Conservation (phyloP, 2,797 vertebrate species). For the Eurystomus glaucurus region DNA sequence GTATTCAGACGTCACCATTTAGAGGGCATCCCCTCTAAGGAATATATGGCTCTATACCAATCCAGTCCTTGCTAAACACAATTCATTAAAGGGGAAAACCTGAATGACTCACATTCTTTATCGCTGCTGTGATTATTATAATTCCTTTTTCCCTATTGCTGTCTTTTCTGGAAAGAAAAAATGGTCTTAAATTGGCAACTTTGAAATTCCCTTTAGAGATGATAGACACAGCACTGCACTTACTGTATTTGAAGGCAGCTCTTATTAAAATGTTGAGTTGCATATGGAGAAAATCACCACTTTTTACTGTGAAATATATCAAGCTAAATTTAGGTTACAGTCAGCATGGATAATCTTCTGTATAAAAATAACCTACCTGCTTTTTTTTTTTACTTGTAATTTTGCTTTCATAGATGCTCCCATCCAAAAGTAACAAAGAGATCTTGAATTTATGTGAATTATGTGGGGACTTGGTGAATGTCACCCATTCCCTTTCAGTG, state of each 20-base stretch:
- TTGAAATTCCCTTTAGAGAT: not conserved
- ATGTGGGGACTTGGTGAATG: not conserved
- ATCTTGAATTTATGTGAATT: conserved; percentile 8
- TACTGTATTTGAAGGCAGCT: not conserved
- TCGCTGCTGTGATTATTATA: not conserved
- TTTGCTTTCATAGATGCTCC: not conserved
- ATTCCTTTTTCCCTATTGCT: not conserved
- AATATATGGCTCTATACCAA: not conserved
- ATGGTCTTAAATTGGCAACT: not conserved
- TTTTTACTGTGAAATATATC: not conserved
- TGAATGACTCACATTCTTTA: not conserved
- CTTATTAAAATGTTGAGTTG: not conserved
- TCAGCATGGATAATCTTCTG: not conserved
- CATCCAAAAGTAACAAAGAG: not conserved
- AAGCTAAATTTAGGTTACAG: not conserved
- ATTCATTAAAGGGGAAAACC: not conserved
- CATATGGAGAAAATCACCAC: not conserved
- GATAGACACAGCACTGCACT: not conserved
- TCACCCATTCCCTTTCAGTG: conserved; percentile 19
- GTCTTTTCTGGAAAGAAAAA: not conserved
- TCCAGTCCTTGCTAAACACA: not conserved
- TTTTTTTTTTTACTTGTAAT: not conserved
- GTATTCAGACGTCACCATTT: not conserved
- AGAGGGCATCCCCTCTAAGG: not conserved
- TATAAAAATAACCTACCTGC: not conserved